phyloP scores from a whole-genome alignment of 2,113 vertebrate species.

The Mobula birostris region DNA sequence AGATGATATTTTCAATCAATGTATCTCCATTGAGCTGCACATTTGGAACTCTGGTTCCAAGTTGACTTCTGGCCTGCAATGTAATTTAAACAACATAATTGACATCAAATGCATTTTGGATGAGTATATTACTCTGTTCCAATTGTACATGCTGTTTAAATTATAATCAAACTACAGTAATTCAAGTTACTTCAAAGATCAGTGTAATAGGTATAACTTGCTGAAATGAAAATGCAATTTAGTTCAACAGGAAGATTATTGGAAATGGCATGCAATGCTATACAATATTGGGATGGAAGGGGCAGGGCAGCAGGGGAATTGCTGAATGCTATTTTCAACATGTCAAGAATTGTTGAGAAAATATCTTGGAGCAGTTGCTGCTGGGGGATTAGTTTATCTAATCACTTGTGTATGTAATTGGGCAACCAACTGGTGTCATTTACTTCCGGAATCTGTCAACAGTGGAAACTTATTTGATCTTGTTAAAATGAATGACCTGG shows the following conservation, averaged over 20 bases:
- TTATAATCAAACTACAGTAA: neutral
- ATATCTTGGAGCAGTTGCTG: neutral
- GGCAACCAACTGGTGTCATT: neutral
- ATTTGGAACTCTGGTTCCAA: neutral
- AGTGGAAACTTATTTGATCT: neutral
- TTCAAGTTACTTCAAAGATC: neutral
- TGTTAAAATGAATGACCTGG: neutral
- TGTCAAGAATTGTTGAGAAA: neutral
- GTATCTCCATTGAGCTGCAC: neutral
- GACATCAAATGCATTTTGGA: neutral
- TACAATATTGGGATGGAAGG: neutral
- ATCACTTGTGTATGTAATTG: neutral
- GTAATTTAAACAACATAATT: neutral
- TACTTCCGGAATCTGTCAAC: constrained; percentile 17
- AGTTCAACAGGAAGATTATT: neutral
- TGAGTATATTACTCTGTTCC: neutral
- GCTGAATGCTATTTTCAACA: neutral
- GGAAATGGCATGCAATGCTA: neutral
- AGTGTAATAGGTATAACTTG: neutral
- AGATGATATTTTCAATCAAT: neutral
- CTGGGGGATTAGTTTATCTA: neutral
- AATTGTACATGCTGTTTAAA: neutral
- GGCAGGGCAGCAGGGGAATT: neutral
- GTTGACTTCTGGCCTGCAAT: neutral
- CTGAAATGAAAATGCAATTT: no score